Base-by-base conservation (phyloP, 2,888 invertebrate genomes). In the Sphaeridia pumilis region DNA sequence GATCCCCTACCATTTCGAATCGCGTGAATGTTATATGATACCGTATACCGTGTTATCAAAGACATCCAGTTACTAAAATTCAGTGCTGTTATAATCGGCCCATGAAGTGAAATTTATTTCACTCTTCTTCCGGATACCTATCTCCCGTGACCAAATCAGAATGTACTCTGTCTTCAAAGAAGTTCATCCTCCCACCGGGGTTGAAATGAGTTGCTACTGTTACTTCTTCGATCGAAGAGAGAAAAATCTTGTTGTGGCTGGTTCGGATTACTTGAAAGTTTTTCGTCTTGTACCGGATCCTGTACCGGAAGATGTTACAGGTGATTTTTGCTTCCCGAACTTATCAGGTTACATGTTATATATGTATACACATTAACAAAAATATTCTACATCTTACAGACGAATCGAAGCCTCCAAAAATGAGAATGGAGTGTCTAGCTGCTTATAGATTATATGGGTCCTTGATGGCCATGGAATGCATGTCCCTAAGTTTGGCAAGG, bases 161-260 rank as follows among this genome's bases (percentile, higher is more conserved):
- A 92, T 93, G 90, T 92, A 87, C 77, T 87, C 89, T 0, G 78
- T 90, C 69, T 84, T 84, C 69, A 90, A 89, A 68, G 86, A 87
- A 74, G 84, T 83, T 17, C 94, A 94, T 70, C 87, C 89, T 5
- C 85, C 94, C 2, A 93, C 94, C 1, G 87, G 85, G 1, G 83
- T 95, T n/a, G 95, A 97, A 71, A 87, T 89, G 70, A 80, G 88
- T 2, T 80, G 93, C 42, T 86, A 87, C 66, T 95, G 94, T 70
- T 80, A 89, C 67, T 94, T 95, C 72, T 90, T 92, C 69, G 87
- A 84, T 70, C 81, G 83, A 62, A 76, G 80, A 1, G 93, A 94
- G 68, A 84, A 83, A 69, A 93, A 92, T 69, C 75, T 98, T 60
- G 82, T 97, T 34, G 85, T 92, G 17, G 88, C 90, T 46, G 93